Conservation (phyloP, 2,797 vertebrate species). For the Rousettus madagascariensis region DNA sequence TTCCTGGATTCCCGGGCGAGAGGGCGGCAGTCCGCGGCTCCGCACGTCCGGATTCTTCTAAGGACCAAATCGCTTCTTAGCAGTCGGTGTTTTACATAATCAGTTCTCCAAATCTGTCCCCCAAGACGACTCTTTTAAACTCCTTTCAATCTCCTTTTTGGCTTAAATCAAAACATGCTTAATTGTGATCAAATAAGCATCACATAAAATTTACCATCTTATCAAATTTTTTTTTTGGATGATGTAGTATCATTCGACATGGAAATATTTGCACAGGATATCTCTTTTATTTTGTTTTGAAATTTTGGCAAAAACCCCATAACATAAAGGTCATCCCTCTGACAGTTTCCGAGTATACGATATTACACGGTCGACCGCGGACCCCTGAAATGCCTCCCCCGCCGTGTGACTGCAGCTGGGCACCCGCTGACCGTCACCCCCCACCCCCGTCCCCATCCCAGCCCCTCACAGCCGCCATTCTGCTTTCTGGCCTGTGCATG, state of each 20-base stretch:
- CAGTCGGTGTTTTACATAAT: neutral
- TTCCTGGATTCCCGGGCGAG: neutral
- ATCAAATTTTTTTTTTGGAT: neutral
- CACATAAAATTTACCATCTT: neutral
- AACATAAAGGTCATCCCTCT: neutral
- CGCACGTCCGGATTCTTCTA: neutral
- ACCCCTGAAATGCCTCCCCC: neutral
- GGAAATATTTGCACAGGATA: neutral
- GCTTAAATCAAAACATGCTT: neutral
- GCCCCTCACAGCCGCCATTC: no score
- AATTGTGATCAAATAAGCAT: neutral
- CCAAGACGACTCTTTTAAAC: neutral
- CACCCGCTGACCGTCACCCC: no score
- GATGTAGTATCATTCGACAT: neutral
- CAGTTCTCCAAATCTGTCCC: neutral
- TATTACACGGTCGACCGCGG: no score
- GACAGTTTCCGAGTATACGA: neutral
- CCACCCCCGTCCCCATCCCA: no score
- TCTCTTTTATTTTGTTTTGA: neutral
- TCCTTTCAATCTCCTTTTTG: neutral
- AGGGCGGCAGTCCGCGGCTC: neutral
- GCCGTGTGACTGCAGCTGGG: neutral
- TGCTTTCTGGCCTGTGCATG: neutral
- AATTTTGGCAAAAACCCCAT: neutral
- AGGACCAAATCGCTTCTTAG: neutral